phyloP scores from a whole-genome alignment of 2,888 invertebrate species.

The Tipula unca region DNA sequence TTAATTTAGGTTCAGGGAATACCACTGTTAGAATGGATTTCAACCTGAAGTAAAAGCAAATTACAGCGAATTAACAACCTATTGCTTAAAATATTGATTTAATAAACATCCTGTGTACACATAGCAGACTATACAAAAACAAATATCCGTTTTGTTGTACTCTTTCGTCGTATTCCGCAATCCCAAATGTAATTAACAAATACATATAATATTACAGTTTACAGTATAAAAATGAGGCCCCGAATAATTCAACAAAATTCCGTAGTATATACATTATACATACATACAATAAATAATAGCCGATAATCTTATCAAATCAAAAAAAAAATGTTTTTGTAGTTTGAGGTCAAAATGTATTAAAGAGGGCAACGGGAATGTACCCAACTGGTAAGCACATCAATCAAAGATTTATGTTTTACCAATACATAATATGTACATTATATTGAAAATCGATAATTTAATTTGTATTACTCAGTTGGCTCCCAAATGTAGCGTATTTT shows the following conservation, averaged over 20 bases:
- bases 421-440: background rate
- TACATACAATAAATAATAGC: background rate
- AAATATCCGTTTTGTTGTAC: background rate
- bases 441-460: background rate
- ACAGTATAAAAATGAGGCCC: background rate
- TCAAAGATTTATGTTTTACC: background rate
- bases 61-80: background rate
- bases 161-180: background rate
- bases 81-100: background rate
- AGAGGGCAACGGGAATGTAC: background rate
- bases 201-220: background rate
- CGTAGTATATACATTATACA: background rate
- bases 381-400: background rate
- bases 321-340: background rate
- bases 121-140: background rate
- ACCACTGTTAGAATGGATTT: too few species aligned
- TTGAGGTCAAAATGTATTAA: slow-evolving; percentile 2
- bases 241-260: background rate
- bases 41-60: too few species aligned
- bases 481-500: background rate
- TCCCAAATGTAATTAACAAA: background rate
- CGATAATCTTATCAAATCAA: slow-evolving; percentile 2
- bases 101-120: background rate
- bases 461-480: background rate
- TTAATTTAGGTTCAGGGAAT: too few species aligned